phyloP scores from a whole-genome alignment of 2,888 invertebrate species.

The Chrysina gloriosa region DNA sequence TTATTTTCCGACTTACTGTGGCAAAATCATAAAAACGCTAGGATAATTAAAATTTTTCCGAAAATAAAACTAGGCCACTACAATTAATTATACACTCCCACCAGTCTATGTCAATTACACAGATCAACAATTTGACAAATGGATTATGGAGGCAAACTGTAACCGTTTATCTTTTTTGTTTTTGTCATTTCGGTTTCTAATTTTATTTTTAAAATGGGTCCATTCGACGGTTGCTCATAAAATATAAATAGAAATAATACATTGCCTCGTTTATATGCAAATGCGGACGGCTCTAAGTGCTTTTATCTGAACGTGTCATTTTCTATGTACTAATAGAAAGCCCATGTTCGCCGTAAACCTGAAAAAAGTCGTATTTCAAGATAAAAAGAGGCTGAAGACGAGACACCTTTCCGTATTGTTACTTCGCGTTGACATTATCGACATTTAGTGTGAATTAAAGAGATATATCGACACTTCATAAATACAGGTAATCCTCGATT shows the following conservation, averaged over 20 bases:
- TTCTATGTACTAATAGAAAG: slow-evolving; percentile 18
- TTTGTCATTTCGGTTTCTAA: not conserved
- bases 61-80: slow-evolving; percentile 16
- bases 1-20: too few species aligned
- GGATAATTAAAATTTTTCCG: too few species aligned
- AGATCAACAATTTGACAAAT: slow-evolving; percentile 25
- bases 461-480: slow-evolving; percentile 29
- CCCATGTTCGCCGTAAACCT: slow-evolving; percentile 13
- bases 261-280: slow-evolving; percentile 15
- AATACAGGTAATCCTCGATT: slow-evolving; percentile 22
- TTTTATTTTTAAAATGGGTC: slow-evolving; percentile 4
- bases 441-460: slow-evolving; percentile 8
- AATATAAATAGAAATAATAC: slow-evolving; percentile 25
- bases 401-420: too few species aligned
- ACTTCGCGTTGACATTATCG: too few species aligned
- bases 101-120: slow-evolving; percentile 13
- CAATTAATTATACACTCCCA: slow-evolving; percentile 27
- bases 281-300: slow-evolving; percentile 13
- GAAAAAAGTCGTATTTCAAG: not conserved
- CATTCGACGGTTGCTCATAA: slow-evolving; percentile 1
- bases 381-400: not conserved
- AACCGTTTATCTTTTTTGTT: not conserved
- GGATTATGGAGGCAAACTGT: not conserved
- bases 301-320: slow-evolving; percentile 7
- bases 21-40: too few species aligned